phyloP scores from a whole-genome alignment of 2,797 vertebrate genomes.

The Craterocephalus amniculus region DNA sequence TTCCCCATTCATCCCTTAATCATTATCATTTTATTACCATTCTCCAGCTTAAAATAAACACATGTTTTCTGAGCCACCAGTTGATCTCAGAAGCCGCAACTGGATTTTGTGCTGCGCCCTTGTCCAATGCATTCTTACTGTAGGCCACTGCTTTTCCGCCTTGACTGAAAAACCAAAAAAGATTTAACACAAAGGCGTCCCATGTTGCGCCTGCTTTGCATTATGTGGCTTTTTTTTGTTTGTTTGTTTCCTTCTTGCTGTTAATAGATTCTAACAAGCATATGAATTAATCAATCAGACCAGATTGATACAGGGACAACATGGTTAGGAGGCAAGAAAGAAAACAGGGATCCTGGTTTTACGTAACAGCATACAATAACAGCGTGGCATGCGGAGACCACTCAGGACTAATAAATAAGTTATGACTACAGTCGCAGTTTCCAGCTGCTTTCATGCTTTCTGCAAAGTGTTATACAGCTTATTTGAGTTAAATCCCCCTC shows the following conservation, averaged over 20 bases:
- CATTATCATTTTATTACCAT: not conserved
- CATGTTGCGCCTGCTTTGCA: not conserved
- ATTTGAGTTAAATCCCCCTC: not conserved
- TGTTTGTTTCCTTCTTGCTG: not conserved
- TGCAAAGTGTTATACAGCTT: not conserved
- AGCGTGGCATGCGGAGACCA: slow-evolving; percentile 25
- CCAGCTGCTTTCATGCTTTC: not conserved
- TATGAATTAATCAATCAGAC: too few species aligned
- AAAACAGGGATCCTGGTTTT: slow-evolving; percentile 27
- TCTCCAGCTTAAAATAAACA: not conserved
- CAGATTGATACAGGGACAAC: not conserved
- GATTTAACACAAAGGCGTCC: slow-evolving; percentile 44
- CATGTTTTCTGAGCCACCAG: slow-evolving; percentile 1
- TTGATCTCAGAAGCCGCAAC: not conserved
- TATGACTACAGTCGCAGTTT: slow-evolving; percentile 32
- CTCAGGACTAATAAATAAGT: slow-evolving; percentile 39
- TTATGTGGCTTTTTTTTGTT: not conserved
- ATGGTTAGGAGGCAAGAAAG: not conserved
- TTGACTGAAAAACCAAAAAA: slow-evolving; percentile 3
- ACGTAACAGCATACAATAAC: slow-evolving; percentile 33
- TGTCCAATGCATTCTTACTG: slow-evolving; percentile 11
- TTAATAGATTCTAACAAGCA: not conserved
- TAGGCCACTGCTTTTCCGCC: slow-evolving; percentile 8
- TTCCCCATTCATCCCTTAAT: not conserved
- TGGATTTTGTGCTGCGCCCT: not conserved